A percentile compares a stretch with the other conserved stretches of the same genome.
Evolutionary conservation across 2,797 vertebrate species (phyloP).

Genomic region (Urosaurus nigricauda): DNA sequence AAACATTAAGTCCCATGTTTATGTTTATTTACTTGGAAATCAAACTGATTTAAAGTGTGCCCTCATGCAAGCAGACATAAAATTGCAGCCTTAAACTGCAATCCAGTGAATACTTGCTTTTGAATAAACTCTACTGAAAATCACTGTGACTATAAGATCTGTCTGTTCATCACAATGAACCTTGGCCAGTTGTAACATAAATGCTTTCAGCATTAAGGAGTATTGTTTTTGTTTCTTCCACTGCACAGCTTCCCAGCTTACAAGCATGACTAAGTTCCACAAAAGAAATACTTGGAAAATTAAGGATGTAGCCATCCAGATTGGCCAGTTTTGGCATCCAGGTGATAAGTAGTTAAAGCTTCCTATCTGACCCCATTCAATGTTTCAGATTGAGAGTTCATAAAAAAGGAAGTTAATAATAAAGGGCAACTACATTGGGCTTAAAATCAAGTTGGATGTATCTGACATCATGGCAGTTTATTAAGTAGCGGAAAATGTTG

Average conservation of each 20-base stretch:
- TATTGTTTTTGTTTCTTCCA: neutral
- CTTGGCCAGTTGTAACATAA: neutral
- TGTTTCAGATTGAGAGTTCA: neutral
- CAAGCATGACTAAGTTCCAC: neutral
- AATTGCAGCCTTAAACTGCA: neutral
- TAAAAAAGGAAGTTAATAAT: neutral
- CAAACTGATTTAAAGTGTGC: neutral
- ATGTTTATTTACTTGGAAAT: neutral
- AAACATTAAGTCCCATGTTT: neutral
- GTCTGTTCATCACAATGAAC: neutral
- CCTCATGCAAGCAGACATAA: neutral
- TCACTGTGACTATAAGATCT: neutral
- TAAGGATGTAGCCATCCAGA: no score
- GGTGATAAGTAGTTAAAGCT: neutral
- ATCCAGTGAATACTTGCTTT: neutral
- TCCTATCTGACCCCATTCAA: neutral
- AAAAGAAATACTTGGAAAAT: no score
- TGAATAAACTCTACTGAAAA: neutral
- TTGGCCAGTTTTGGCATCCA: neutral
- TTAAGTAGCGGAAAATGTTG: neutral
- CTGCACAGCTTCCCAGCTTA: neutral
- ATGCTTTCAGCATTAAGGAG: neutral
- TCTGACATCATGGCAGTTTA: neutral
- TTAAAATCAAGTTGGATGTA: neutral
- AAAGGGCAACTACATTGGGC: neutral